These are phyloP conservation scores for Geopemphigus sp. DNA, from an alignment of 1,140 invertebrate species.

Conservation along the genomic window DNA sequence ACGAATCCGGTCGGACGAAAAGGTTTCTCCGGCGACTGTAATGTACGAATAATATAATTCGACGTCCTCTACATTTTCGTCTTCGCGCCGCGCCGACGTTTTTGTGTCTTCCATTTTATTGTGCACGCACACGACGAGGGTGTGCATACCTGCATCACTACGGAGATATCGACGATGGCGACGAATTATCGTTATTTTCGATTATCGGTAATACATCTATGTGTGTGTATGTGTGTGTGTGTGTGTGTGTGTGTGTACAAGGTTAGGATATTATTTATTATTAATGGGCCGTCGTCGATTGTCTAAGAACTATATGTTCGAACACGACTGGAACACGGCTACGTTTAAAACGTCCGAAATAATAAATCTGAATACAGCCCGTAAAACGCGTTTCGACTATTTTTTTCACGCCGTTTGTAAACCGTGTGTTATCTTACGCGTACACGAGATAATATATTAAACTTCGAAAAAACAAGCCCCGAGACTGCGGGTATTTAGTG, in stretches of 20 bases:
- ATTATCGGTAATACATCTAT: neutral
- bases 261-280: neutral
- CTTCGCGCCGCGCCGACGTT: neutral
- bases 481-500: no score
- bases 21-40: neutral
- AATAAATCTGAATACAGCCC: neutral
- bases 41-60: neutral
- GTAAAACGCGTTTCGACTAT: neutral
- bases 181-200: neutral
- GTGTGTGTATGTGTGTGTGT: no score
- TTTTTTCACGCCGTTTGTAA: no score
- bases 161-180: neutral
- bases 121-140: neutral
- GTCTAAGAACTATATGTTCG: no score
- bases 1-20: conserved; percentile 12
- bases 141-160: neutral
- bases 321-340: conserved; percentile 3
- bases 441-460: no score
- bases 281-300: neutral
- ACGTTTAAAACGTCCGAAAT: conserved; percentile 16
- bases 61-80: neutral
- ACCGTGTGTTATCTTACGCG: no score
- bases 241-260: neutral
- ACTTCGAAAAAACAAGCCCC: no score
- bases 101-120: neutral